Base-by-base conservation (phyloP, 1,140 invertebrate species). In the Protaetia brevitarsis region DNA sequence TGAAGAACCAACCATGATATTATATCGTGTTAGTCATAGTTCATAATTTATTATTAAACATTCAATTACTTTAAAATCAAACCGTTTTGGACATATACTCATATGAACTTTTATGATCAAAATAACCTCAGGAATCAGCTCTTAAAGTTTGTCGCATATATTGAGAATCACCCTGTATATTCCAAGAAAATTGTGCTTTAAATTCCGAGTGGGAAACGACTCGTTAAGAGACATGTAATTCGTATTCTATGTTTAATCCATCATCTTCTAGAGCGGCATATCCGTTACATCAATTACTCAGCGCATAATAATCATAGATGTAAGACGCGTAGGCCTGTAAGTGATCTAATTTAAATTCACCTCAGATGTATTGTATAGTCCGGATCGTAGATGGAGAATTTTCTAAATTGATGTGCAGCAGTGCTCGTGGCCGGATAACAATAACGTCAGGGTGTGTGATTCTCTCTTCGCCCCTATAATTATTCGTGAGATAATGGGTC, bases 401-500 rank as follows among this genome's bases (percentile, higher is more conserved):
- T 51, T 51, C 41, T 2, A 51, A 21, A 51, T 51, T 51, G 26
- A 19, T 19, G 16, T 19, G 41, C n/a, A 7, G 41, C 2, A 23
- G 11, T 19, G 19, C 16, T 10, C 11, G 8, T 37, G 16, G 34
- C 11, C 11, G 34, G 34, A 16, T 37, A 11, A 34, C 31, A 34
- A n/a, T 34, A 8, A 34, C 13, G 31, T 34, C 13, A n/a, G 41
- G 41, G 41, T 51, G 19, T 19, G 19, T 19, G 41, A 51, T 51
- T 19, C 3, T 51, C 6, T 51, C 19, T 19, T 51, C 41, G 41
- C 41, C 41, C 41, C 41, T 51, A 51, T 51, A 51, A 51, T 51
- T 51, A 51, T 51, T 51, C 41, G 41, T 51, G 16, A 51, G 19
- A 51, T 51, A 51, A 51, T 51, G 41, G 41, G 41, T 51, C 41